Base-by-base conservation (phyloP, 2,113 vertebrate species). In the Progne subis region DNA sequence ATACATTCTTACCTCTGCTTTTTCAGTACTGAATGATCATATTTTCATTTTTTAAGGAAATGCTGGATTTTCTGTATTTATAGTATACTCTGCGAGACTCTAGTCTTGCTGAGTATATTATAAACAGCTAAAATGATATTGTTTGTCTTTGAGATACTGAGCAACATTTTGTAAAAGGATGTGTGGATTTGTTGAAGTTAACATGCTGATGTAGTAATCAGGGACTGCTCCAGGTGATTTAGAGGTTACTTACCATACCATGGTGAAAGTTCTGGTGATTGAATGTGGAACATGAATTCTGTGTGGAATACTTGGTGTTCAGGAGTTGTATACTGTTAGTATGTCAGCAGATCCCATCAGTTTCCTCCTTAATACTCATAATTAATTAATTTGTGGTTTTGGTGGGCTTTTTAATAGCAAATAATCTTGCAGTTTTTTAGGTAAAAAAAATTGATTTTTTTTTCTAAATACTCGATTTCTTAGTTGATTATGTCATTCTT, bases 171-270 rank as follows among this genome's bases (percentile, higher is more conserved):
- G 21, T 31, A 90, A 79, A 75, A 41, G 32, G 57, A 37, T 67
- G 8, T 82, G 49, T 32, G 17, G 20, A 3, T 61, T 55, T 64
- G 16, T 20, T 28, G 24, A 44, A 47, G 25, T 14, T 64, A 43
- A 52, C 0, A 0, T 34, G 18, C 10, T 89, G 43, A 47, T 63
- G 26, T 21, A 34, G 12, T 20, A 49, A 82, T 89, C 76, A 52
- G 68, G 39, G 60, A 60, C 32, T 29, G 13, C 12, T 67, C 19
- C 26, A 43, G 29, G 50, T 59, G 28, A 52, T 77, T 86, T 31
- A 47, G 52, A 28, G n/a, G 25, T 21, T 39, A 16, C 10, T 49
- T 23, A 5, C 9, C 6, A 5, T 50, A 37, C n/a, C 0, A 1
- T 25, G 12, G 11, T 13, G 10, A 25, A 21, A 87, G 37, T 67